phyloP scores from a whole-genome alignment of 2,888 invertebrate genomes.

The Philaethria dido region DNA sequence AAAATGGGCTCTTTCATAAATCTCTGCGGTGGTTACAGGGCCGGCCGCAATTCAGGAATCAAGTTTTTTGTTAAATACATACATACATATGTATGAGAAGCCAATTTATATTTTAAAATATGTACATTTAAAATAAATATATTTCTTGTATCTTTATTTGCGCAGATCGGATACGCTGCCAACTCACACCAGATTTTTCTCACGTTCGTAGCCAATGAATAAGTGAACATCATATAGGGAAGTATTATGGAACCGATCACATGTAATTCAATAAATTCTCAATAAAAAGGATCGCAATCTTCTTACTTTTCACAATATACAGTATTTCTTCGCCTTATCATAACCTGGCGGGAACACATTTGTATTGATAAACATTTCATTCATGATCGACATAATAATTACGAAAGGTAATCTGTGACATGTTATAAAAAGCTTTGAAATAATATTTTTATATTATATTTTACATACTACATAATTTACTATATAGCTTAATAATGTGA shows the following conservation, averaged over 20 bases:
- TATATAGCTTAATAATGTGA: too few relatives aligned
- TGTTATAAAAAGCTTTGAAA: too few relatives aligned
- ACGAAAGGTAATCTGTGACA: too few relatives aligned
- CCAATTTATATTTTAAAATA: slow-evolving; percentile 1
- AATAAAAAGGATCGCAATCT: slow-evolving; percentile 63
- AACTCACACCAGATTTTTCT: slow-evolving; percentile 20
- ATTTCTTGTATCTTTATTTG: slow-evolving; percentile 8
- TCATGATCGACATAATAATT: too few relatives aligned
- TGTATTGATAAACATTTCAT: too few relatives aligned
- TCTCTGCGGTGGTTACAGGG: slow-evolving; percentile 72
- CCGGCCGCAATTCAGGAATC: slow-evolving; percentile 66
- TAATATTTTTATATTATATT: too few relatives aligned
- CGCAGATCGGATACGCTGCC: not conserved
- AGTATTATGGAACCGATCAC: slow-evolving; percentile 51
- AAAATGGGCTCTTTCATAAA: slow-evolving; percentile 73
- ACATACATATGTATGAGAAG: not conserved
- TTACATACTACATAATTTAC: too few relatives aligned
- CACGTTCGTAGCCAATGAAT: slow-evolving; percentile 30
- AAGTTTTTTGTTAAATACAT: slow-evolving; percentile 4
- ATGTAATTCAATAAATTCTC: slow-evolving; percentile 63
- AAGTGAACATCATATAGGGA: slow-evolving; percentile 24
- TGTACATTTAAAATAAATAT: slow-evolving; percentile 6
- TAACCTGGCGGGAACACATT: slow-evolving; percentile 45
- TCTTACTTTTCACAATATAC: slow-evolving; percentile 58
- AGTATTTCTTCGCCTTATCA: slow-evolving; percentile 58